Percentiles rank a stretch among this genome's conserved stretches.
phyloP scores from a whole-genome alignment of 2,797 vertebrate species.

The Furcifer pardalis region DNA sequence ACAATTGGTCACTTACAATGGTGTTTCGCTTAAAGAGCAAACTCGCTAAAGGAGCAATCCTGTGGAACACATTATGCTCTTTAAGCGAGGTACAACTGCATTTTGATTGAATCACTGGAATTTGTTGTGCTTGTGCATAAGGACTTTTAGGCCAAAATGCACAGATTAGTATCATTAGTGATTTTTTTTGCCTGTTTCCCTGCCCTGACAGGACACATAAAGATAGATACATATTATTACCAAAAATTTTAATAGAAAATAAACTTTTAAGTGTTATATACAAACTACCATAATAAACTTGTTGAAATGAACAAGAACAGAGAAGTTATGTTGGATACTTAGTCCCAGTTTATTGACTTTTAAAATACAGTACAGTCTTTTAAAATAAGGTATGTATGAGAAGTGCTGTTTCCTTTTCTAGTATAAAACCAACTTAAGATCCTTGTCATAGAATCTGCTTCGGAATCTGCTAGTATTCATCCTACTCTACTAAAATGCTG shows the following conservation, averaged over 20 bases:
- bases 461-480: background rate
- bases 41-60: too few relatives aligned
- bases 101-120: background rate
- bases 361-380: background rate
- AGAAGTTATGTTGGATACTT: background rate
- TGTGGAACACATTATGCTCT: too few relatives aligned
- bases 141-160: background rate
- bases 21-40: too few relatives aligned
- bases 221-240: slow-evolving; percentile 33
- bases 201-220: slow-evolving; percentile 48
- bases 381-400: background rate
- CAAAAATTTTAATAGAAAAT: slow-evolving; percentile 14
- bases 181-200: slow-evolving; percentile 28
- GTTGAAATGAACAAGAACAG: background rate
- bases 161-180: background rate
- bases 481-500: background rate
- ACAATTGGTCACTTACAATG: too few relatives aligned
- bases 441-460: background rate
- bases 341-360: background rate
- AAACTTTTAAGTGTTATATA: slow-evolving; percentile 18
- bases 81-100: too few relatives aligned
- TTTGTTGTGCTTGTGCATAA: background rate
- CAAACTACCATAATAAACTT: slow-evolving; percentile 10
- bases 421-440: slow-evolving; percentile 4
- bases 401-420: background rate